Evolutionary conservation across 37 sponge, comb jelly and placozoan genomes (phyloP).

Genomic region (Spongilla lacustris): DNA sequence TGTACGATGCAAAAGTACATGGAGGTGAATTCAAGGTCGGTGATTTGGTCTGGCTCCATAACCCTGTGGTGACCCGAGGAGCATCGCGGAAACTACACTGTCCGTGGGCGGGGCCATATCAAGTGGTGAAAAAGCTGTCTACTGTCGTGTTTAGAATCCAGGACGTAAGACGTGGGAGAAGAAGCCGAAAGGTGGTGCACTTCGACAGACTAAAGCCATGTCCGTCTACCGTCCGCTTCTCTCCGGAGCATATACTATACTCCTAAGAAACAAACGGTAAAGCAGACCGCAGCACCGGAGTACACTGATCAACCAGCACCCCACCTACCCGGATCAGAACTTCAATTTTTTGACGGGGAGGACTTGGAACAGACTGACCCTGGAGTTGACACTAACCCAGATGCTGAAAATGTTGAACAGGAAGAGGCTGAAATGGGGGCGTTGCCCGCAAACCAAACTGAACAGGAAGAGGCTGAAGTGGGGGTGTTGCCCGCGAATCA

Average conservation of each 20-base stretch:
- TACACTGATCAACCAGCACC: too few relatives aligned
- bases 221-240: background rate
- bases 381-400: too few relatives aligned
- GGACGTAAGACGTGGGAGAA: background rate
- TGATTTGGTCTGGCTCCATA: conserved; percentile 25
- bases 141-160: conserved; percentile 27
- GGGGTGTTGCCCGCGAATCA: too few relatives aligned
- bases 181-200: conserved; percentile 34
- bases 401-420: too few relatives aligned
- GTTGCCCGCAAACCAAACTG: too few relatives aligned
- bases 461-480: too few relatives aligned
- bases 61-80: conserved; percentile 2
- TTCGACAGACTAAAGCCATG: conserved; percentile 41
- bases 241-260: too few relatives aligned
- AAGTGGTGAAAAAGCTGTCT: conserved; percentile 18
- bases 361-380: too few relatives aligned
- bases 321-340: background rate
- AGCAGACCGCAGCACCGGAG: too few relatives aligned
- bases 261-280: too few relatives aligned
- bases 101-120: conserved; percentile 46
- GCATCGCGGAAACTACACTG: conserved; percentile 30
- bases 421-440: too few relatives aligned
- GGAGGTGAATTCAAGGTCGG: background rate
- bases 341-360: too few relatives aligned
- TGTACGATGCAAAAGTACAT: conserved; percentile 14